A percentile compares a stretch with the other conserved stretches of the same genome.
Conservation (phyloP, 2,888 invertebrate genomes). For the Oxytorus armatus region DNA sequence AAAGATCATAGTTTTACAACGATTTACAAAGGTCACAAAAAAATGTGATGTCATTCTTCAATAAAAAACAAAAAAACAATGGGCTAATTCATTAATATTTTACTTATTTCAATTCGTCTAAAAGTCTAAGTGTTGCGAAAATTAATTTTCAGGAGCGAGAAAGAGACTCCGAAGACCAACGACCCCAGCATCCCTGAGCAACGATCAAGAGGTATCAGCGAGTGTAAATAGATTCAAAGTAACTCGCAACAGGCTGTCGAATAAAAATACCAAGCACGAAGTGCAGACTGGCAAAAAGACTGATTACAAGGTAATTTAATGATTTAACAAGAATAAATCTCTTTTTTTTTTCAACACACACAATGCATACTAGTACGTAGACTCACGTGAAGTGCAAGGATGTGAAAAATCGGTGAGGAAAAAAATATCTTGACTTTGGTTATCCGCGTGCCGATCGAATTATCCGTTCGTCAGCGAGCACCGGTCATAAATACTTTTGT, state of each 20-base stretch:
- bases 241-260: constrained; percentile 80
- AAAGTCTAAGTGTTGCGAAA: no score
- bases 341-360: neutral
- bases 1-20: no score
- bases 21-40: no score
- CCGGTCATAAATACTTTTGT: constrained; percentile 49
- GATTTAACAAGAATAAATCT: neutral
- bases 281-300: constrained; percentile 76
- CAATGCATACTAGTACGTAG: neutral
- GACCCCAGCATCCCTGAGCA: constrained; percentile 85
- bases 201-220: constrained; percentile 87
- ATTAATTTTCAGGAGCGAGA: constrained; percentile 88
- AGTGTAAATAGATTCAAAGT: constrained; percentile 88
- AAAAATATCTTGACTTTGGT: constrained; percentile 48
- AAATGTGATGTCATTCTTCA: no score
- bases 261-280: constrained; percentile 81
- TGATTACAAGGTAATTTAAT: constrained; percentile 80
- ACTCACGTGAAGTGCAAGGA: neutral
- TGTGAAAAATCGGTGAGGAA: constrained; percentile 44
- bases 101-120: no score
- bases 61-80: no score
- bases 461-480: constrained; percentile 28
- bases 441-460: constrained; percentile 32
- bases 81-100: no score
- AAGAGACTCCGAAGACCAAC: constrained; percentile 89